Conservation (phyloP, 2,888 invertebrate genomes). For the Linnaemya vulpina region DNA sequence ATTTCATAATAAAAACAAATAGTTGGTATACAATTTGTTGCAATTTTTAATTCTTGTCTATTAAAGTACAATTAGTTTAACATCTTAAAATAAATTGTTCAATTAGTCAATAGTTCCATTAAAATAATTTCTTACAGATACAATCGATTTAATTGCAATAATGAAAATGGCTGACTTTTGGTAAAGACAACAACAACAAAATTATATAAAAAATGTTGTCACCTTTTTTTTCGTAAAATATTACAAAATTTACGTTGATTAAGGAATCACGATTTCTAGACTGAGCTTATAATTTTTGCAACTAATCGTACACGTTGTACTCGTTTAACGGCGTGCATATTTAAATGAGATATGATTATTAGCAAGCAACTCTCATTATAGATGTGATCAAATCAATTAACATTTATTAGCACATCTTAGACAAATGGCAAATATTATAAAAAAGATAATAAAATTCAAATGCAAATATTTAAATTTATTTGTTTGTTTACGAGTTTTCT, state of each 20-base stretch:
- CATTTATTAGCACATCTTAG: constrained; percentile 43
- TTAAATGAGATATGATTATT: constrained; percentile 1
- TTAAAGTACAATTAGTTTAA: neutral
- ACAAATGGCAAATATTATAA: neutral
- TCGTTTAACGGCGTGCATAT: constrained; percentile 10
- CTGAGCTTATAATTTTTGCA: constrained; percentile 8
- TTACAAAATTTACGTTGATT: neutral
- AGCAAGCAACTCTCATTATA: constrained; percentile 43
- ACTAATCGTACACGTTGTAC: neutral
- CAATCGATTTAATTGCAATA: constrained; percentile 6
- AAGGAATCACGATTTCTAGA: constrained; percentile 42
- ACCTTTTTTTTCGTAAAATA: constrained; percentile 46
- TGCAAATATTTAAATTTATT: constrained; percentile 41
- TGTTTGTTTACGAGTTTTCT: constrained; percentile 29
- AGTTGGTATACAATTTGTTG: neutral
- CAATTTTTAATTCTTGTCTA: neutral
- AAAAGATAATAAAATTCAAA: neutral
- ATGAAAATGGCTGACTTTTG: neutral
- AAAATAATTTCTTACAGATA: neutral
- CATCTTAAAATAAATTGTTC: neutral
- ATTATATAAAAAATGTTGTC: constrained; percentile 3
- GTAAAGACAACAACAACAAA: neutral
- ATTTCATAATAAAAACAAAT: too few species aligned
- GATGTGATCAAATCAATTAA: constrained; percentile 40
- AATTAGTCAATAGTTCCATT: constrained; percentile 9